Conservation (phyloP, 2,797 vertebrate species). For the Bradypodion pumilum region DNA sequence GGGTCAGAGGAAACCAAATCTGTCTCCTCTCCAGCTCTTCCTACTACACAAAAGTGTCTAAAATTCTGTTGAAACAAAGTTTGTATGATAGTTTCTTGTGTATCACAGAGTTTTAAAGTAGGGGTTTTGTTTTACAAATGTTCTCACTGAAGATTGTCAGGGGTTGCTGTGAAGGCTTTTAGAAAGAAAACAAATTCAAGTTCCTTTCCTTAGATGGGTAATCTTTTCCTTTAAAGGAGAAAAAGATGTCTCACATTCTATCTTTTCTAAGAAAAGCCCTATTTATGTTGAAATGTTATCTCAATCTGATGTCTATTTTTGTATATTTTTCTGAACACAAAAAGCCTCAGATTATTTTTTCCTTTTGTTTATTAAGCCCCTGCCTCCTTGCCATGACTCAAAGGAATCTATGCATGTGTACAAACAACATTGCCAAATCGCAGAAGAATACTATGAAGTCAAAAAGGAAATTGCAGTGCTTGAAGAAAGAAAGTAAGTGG, state of each 20-base stretch:
- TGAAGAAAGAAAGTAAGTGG: constrained; percentile 91
- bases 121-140: background rate
- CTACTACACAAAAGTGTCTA: constrained; percentile 9
- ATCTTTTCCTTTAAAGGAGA: background rate
- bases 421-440: constrained; percentile 95
- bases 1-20: no score
- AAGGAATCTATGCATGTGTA: constrained; percentile 94
- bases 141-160: constrained; percentile 11
- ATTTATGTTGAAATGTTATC: background rate
- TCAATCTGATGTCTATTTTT: constrained; percentile 9
- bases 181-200: background rate
- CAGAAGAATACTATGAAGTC: constrained; percentile 93
- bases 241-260: background rate
- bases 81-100: background rate
- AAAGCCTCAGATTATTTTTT: constrained; percentile 21
- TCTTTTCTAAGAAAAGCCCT: background rate
- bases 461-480: constrained; percentile 91
- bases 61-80: background rate
- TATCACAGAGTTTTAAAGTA: background rate
- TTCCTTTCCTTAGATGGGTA: constrained; percentile 7
- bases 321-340: constrained; percentile 13
- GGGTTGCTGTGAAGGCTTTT: constrained; percentile 30
- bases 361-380: constrained; percentile 78
- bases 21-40: no score
- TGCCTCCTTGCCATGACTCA: constrained; percentile 89